phyloP scores from a whole-genome alignment of 2,888 invertebrate species.

The Rotaria magnacalcarata region DNA sequence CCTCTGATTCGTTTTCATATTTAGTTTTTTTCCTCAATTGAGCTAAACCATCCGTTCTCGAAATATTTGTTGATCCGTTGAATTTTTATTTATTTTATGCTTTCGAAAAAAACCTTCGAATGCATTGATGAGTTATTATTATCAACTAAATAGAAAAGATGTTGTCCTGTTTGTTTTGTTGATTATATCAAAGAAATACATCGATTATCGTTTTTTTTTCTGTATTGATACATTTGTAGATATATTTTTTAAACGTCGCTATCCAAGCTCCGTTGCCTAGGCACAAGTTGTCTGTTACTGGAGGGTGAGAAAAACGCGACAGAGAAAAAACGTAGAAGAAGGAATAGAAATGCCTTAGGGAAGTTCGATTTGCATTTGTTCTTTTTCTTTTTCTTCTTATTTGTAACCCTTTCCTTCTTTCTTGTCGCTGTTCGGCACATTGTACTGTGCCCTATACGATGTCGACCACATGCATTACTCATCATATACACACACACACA shows the following conservation, averaged over 20 bases:
- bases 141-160: neutral
- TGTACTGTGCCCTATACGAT: conserved; percentile 26
- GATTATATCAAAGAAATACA: neutral
- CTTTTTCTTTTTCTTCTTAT: conserved; percentile 6
- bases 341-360: conserved; percentile 22
- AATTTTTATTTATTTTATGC: too few species aligned
- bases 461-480: conserved; percentile 16
- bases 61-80: too few species aligned
- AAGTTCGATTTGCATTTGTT: conserved; percentile 22
- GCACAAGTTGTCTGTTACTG: neutral
- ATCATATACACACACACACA: neutral
- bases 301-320: neutral
- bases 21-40: too few species aligned
- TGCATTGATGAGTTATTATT: neutral
- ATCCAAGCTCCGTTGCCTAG: neutral
- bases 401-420: conserved; percentile 9
- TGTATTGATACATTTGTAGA: neutral
- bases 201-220: neutral
- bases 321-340: neutral
- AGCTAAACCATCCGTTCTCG: too few species aligned
- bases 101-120: too few species aligned
- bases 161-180: neutral
- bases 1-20: neutral
- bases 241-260: neutral
- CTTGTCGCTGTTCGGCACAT: conserved; percentile 8